phyloP scores from a whole-genome alignment of 2,888 invertebrate genomes.

The Ferrisia virgata region DNA sequence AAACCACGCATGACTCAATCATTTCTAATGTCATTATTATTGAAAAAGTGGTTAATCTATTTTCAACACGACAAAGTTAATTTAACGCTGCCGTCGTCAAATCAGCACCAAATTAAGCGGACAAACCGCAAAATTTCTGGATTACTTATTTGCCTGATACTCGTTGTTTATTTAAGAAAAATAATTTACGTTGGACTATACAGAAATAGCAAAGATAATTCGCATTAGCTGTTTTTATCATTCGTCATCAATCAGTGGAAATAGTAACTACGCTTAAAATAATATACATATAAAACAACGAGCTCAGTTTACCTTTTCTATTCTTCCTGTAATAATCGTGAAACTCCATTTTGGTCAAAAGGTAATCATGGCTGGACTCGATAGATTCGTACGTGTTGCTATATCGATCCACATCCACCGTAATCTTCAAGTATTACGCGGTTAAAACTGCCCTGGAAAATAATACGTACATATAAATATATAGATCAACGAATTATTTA shows the following conservation, averaged over 20 bases:
- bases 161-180: no score
- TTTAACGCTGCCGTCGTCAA: no score
- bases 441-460: not conserved
- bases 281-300: not conserved
- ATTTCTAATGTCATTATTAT: no score
- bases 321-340: not conserved
- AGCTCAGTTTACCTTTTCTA: not conserved
- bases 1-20: no score
- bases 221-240: not conserved
- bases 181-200: no score
- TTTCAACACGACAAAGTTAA: no score
- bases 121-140: no score
- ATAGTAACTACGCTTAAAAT: not conserved
- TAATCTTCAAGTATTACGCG: not conserved
- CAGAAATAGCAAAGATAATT: no score
- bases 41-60: no score
- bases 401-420: not conserved
- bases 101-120: no score
- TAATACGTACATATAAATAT: no score
- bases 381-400: not conserved
- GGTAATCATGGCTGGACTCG: not conserved
- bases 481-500: not conserved
- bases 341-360: not conserved
- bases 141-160: no score
- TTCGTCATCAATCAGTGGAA: not conserved